A percentile compares a stretch with the other conserved stretches of the same genome.
Evolutionary conservation across 2,888 invertebrate species (phyloP).

Genomic region (Podotricha telesiphe): DNA sequence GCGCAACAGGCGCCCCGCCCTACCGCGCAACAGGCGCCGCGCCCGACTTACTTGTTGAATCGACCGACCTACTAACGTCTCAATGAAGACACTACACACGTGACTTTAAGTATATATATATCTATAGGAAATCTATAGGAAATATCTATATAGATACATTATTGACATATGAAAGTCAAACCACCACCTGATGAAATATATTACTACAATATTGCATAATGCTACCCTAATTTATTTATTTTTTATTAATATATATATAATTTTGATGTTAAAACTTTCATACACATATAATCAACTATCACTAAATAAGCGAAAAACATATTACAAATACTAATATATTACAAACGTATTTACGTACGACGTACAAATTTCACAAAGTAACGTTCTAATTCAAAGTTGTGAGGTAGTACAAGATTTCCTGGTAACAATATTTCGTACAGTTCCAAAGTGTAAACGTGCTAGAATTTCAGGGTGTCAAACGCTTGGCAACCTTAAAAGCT

Average conservation of each 20-base stretch:
- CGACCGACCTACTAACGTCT: constrained; percentile 82
- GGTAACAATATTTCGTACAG: constrained; percentile 37
- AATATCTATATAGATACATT: background rate
- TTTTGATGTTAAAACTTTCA: no score
- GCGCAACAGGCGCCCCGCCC: constrained; percentile 78
- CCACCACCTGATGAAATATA: background rate
- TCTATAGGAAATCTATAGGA: no score
- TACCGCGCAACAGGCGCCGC: constrained; percentile 77
- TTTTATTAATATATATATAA: no score
- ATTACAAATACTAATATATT: no score
- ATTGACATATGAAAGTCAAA: background rate
- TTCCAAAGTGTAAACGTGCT: constrained; percentile 40
- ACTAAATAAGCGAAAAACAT: no score
- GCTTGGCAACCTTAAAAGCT: constrained; percentile 32
- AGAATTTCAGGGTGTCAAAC: constrained; percentile 39
- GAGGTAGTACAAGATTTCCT: constrained; percentile 23
- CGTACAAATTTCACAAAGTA: constrained; percentile 7
- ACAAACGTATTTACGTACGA: background rate
- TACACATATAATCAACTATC: no score
- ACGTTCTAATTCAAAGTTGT: constrained; percentile 16
- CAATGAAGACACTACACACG: constrained; percentile 67
- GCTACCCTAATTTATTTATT: no score
- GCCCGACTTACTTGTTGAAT: constrained; percentile 81
- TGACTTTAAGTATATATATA: constrained; percentile 46
- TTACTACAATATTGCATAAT: background rate